Base-by-base conservation (phyloP, 2,888 invertebrate species). In the Erebia aethiops region DNA sequence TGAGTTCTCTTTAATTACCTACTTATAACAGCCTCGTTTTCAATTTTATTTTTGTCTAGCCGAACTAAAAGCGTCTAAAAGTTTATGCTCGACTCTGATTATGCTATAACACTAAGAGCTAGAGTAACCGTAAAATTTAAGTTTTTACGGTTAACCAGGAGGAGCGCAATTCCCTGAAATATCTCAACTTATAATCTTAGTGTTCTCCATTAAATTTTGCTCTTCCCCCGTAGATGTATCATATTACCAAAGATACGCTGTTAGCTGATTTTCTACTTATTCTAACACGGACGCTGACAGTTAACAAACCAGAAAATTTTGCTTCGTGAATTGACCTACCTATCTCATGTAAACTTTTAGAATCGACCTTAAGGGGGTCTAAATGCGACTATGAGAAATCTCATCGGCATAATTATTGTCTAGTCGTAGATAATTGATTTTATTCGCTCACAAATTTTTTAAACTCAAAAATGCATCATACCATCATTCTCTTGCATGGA, bases 151-250 rank as follows among this genome's bases (percentile, higher is more conserved):
- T 51, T 54, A 64, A 63, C 57, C 49, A 43, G 66, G 65, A 54
- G 18, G 54, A 58, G 67, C 60, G 65, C 68, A 72, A 72, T 68
- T 72, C 61, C 60, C 63, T 65, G 57, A 67, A 61, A 67, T 52
- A 72, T 67, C 65, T 68, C 51, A 68, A 71, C 54, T 71, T 63
- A 71, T 73, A 74, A 72, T 67, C 54, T 72, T 66, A 58, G 64
- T 65, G 52, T 60, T 60, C 52, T 65, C 69, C 68, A 72, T 72
- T 72, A 74, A 72, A 72, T 70, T 72, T 72, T 62, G 67, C 62
- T 70, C 62, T 26, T 68, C 26, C 26, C 26, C 26, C 46, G 13
- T 49, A 57, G 16, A 54, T 54, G 46, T 41, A 61, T 18, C 11
- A 43, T 9, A 26, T n/a, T n/a, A n/a, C n/a, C n/a, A 18, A 11